These are phyloP conservation scores for Xylota sylvarum DNA, from an alignment of 2,888 invertebrate genomes.

Conservation along the genomic window DNA sequence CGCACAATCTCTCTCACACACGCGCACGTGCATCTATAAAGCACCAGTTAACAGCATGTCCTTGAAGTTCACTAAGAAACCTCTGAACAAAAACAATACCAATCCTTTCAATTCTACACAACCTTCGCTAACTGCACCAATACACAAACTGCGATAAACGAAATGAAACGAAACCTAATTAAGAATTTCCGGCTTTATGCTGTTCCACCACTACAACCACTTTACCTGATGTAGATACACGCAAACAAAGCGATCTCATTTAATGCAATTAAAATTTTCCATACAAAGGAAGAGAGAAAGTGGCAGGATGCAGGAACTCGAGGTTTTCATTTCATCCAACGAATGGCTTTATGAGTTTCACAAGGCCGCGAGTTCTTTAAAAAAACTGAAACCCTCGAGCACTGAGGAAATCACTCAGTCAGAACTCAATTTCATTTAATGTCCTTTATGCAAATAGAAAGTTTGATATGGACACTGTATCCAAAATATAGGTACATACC, in stretches of 20 bases:
- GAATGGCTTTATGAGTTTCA: constrained; percentile 39
- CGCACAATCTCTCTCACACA: constrained; percentile 17
- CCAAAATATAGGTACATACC: constrained; percentile 9
- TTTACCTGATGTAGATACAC: constrained; percentile 63
- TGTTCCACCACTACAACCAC: constrained; percentile 45
- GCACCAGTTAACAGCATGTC: constrained; percentile 34
- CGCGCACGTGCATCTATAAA: constrained; percentile 23
- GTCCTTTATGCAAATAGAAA: constrained; percentile 67
- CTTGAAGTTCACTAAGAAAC: constrained; percentile 68
- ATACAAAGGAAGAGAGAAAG: constrained; percentile 47
- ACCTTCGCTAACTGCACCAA: constrained; percentile 53
- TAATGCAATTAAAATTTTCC: constrained; percentile 73
- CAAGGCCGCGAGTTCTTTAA: constrained; percentile 19
- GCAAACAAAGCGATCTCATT: constrained; percentile 71
- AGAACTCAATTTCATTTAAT: constrained; percentile 64
- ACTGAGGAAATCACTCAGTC: constrained; percentile 46
- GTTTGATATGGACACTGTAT: constrained; percentile 24
- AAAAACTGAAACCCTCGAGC: constrained; percentile 1
- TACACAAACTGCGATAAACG: constrained; percentile 69
- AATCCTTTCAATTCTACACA: constrained; percentile 56
- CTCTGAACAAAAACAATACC: constrained; percentile 53
- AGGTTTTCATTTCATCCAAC: constrained; percentile 28
- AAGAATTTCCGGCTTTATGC: constrained; percentile 70
- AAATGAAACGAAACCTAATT: constrained; percentile 76
- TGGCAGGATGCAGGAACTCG: constrained; percentile 58